A percentile compares a stretch with the other conserved stretches of the same genome.
phyloP scores from a whole-genome alignment of 2,113 vertebrate species.

The Stigmatopora nigra region DNA sequence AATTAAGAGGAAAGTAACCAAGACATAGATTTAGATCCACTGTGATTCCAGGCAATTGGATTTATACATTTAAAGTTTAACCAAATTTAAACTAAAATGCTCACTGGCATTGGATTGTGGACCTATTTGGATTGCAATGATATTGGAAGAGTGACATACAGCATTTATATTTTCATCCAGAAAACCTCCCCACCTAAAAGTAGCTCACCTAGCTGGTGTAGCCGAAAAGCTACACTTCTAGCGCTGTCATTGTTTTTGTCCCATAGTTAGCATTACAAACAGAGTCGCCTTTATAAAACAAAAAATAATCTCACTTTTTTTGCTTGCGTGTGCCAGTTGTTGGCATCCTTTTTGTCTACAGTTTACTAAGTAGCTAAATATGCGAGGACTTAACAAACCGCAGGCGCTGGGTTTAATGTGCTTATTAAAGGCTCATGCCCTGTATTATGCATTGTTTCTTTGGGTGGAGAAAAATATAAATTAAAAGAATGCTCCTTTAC shows the following conservation, averaged over 20 bases:
- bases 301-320: constrained; percentile 4
- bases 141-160: background rate
- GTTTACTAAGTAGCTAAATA: background rate
- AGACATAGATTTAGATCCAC: constrained; percentile 30
- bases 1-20: constrained; percentile 37
- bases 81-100: background rate
- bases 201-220: constrained; percentile 44
- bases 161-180: background rate
- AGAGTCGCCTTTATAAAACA: background rate
- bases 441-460: background rate
- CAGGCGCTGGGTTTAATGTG: constrained; percentile 3
- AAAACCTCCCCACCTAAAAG: constrained; percentile 11
- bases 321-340: background rate
- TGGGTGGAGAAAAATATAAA: background rate
- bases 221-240: constrained; percentile 37
- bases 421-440: background rate
- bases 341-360: constrained; percentile 6
- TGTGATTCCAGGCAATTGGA: constrained; percentile 35
- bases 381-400: background rate
- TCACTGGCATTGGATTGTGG: background rate
- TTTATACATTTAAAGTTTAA: constrained; percentile 1
- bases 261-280: background rate
- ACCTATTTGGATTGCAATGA: background rate
- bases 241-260: constrained; percentile 43
- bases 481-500: background rate